Base-by-base conservation (phyloP, 2,113 vertebrate species). In the Cavia aperea region DNA sequence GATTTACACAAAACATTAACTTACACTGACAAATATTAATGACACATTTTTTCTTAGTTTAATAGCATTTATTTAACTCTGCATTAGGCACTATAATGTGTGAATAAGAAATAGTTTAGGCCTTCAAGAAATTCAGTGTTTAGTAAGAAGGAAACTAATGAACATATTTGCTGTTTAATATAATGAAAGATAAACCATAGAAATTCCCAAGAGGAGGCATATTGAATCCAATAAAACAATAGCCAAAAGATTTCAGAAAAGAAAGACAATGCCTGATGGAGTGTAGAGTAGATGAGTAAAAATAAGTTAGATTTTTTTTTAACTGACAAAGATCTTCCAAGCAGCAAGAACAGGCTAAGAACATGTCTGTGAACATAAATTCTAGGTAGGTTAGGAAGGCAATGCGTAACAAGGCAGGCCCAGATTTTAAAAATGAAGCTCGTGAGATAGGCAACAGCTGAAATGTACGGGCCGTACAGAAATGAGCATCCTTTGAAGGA, bases 321-420 rank as follows among this genome's bases (percentile, higher is more conserved):
- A 72, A 70, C 4, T 21, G 13, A 60, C 15, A 78, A 84, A 49
- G 24, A 29, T 0, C 2, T 58, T 79, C 4, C 33, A 65, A 51
- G 31, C 7, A 90, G 15, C 43, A 11, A 85, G 81, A 87, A 73
- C 23, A 84, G 21, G 18, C 26, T 81, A 36, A 93, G 2, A 1
- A 43, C 26, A 54, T 31, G 5, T 62, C 78, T 62, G 6, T 72
- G 43, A 90, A 84, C 43, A 86, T 16, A 94, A 92, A 94, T 54
- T 84, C 49, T 54, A 46, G 15, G 31, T 88, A 33, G 0, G 7
- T 82, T 73, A 33, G 43, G 62, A 58, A 16, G 7, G 8, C 29
- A 73, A 81, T 33, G 16, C 91, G 4, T 19, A 65, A 94, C 91
- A 95, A 72, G 51, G 58, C 93, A 77, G n/a, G 4, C n/a, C 81